Percentiles rank a stretch among this genome's conserved stretches.
phyloP scores from a whole-genome alignment of 1,140 invertebrate species.

The Pseudobourletiella spinata region DNA sequence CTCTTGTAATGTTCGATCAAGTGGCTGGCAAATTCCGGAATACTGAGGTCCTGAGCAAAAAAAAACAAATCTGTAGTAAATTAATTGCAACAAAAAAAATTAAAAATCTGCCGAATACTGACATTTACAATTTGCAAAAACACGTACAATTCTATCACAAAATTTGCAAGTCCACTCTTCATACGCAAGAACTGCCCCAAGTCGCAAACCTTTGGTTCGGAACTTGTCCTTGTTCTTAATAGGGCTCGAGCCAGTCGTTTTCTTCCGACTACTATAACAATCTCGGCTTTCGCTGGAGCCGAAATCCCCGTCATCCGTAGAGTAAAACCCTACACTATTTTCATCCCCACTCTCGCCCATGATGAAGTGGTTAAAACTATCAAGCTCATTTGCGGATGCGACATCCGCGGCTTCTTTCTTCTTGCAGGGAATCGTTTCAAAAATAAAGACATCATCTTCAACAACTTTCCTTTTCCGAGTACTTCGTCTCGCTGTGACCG shows the following conservation, averaged over 20 bases:
- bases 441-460: background rate
- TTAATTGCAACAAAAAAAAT: background rate
- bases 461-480: background rate
- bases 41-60: background rate
- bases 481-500: background rate
- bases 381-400: background rate
- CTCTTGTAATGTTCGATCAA: slow-evolving; percentile 39
- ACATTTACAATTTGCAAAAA: background rate
- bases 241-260: too few relatives aligned
- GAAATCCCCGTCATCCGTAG: background rate
- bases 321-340: background rate
- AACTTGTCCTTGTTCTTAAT: background rate
- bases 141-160: slow-evolving; percentile 12
- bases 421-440: background rate
- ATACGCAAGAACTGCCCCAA: slow-evolving; percentile 6
- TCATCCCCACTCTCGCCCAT: background rate
- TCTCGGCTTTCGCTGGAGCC: background rate
- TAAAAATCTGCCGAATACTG: too few relatives aligned
- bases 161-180: slow-evolving; percentile 29
- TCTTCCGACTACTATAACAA: too few relatives aligned
- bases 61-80: background rate
- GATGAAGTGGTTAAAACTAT: background rate
- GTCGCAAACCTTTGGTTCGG: background rate
- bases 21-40: slow-evolving; percentile 38
- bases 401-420: background rate